Evolutionary conservation across 2,113 vertebrate species (phyloP).

Genomic region (Cyanocitta stelleri): DNA sequence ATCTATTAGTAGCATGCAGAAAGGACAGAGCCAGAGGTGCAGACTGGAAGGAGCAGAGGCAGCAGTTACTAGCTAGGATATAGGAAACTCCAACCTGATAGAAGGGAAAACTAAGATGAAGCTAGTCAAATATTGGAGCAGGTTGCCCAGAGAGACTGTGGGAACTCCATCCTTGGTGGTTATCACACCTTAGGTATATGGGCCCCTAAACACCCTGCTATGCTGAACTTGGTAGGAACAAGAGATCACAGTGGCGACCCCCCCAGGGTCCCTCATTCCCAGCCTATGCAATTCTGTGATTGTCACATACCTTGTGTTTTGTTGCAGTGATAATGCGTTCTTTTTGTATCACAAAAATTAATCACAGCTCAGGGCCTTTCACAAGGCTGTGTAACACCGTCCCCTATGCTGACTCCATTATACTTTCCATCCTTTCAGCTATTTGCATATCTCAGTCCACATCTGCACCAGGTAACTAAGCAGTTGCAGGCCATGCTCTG

Average conservation of each 20-base stretch:
- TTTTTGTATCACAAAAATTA: neutral
- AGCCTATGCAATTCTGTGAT: neutral
- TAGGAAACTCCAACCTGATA: neutral
- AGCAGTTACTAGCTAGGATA: neutral
- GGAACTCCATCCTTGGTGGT: neutral
- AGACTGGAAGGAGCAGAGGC: neutral
- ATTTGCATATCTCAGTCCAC: neutral
- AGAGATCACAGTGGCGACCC: neutral
- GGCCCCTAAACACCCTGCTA: neutral
- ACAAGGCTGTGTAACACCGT: neutral
- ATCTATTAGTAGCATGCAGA: neutral
- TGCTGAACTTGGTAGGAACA: neutral
- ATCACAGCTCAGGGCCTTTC: neutral
- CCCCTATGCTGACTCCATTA: neutral
- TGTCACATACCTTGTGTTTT: neutral
- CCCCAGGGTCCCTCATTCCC: neutral
- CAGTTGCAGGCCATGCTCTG: neutral
- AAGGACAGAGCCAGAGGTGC: neutral
- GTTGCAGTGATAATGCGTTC: neutral
- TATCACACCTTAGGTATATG: neutral
- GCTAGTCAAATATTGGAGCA: neutral
- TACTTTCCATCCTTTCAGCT: neutral
- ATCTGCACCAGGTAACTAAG: neutral
- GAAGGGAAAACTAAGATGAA: neutral
- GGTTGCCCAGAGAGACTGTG: neutral